phyloP scores from a whole-genome alignment of 1,140 invertebrate species.

The Drosophila pectinifera region DNA sequence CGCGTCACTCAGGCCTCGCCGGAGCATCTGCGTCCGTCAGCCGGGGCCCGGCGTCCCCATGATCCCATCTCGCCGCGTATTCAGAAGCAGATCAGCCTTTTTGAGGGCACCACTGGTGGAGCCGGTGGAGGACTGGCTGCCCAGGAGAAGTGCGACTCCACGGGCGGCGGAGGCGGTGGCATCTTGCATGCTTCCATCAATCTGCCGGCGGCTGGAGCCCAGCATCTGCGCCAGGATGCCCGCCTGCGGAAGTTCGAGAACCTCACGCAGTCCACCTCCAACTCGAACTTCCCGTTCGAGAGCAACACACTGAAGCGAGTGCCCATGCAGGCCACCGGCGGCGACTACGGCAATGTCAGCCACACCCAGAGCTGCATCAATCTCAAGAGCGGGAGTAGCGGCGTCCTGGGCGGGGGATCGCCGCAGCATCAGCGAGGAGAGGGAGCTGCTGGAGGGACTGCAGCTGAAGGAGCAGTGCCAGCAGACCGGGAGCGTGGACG shows the following conservation, averaged over 20 bases:
- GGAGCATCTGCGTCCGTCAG: slow-evolving; percentile 31
- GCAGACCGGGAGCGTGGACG: slow-evolving; percentile 11
- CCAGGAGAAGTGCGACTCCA: slow-evolving; percentile 11
- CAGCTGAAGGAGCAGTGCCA: slow-evolving; percentile 4
- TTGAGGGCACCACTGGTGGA: slow-evolving; percentile 47
- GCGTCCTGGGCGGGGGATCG: slow-evolving; percentile 36
- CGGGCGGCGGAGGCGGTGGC: slow-evolving; percentile 29
- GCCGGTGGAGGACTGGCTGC: neutral
- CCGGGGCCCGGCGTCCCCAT: slow-evolving; percentile 55
- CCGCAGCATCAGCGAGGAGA: slow-evolving; percentile 46
- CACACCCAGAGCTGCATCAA: slow-evolving; percentile 82
- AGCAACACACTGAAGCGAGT: slow-evolving; percentile 75
- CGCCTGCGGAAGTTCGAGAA: slow-evolving; percentile 77
- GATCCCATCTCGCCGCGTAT: slow-evolving; percentile 76
- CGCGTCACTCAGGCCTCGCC: slow-evolving; percentile 63
- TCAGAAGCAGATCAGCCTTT: slow-evolving; percentile 81
- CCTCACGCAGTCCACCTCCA: slow-evolving; percentile 79
- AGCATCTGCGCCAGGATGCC: slow-evolving; percentile 69
- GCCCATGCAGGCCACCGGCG: slow-evolving; percentile 59
- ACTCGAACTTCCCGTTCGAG: slow-evolving; percentile 80
- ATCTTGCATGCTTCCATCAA: slow-evolving; percentile 75
- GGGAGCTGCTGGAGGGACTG: neutral
- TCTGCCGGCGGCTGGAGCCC: slow-evolving; percentile 57
- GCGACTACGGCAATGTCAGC: slow-evolving; percentile 59
- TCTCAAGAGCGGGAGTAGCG: slow-evolving; percentile 59